Conservation (phyloP, 2,888 invertebrate species). For the Drosophila aldrichi region DNA sequence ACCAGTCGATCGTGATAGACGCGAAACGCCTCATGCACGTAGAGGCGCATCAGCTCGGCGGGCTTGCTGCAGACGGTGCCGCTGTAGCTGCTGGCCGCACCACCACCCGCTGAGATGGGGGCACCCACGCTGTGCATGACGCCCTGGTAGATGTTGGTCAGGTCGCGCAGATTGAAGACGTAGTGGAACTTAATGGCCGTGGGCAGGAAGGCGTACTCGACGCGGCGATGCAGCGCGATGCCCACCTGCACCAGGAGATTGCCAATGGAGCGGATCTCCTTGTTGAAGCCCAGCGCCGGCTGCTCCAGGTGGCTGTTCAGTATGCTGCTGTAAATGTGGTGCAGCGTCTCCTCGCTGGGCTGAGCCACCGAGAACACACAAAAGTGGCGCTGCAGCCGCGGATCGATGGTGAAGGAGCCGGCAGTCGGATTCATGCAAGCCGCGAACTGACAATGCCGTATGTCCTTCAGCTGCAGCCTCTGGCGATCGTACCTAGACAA, state of each 20-base stretch:
- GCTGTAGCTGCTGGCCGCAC: slow-evolving; percentile 51
- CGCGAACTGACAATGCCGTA: slow-evolving; percentile 96
- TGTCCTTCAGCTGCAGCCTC: slow-evolving; percentile 94
- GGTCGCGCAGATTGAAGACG: slow-evolving; percentile 95
- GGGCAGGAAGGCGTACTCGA: slow-evolving; percentile 92
- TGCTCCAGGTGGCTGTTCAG: slow-evolving; percentile 90
- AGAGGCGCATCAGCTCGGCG: slow-evolving; percentile 92
- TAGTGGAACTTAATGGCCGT: slow-evolving; percentile 98
- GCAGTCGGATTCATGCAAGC: slow-evolving; percentile 99
- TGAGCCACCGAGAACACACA: slow-evolving; percentile 94
- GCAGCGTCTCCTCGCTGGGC: slow-evolving; percentile 92
- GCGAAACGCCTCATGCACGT: slow-evolving; percentile 95
- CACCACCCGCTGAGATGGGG: slow-evolving; percentile 44
- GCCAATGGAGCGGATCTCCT: slow-evolving; percentile 82
- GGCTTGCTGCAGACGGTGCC: slow-evolving; percentile 87
- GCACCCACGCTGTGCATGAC: slow-evolving; percentile 93
- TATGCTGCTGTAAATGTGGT: slow-evolving; percentile 94
- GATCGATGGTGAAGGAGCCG: slow-evolving; percentile 97
- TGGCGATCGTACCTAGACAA: slow-evolving; percentile 88
- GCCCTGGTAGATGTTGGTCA: slow-evolving; percentile 97
- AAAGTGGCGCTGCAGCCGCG: slow-evolving; percentile 95
- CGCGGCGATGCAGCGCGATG: slow-evolving; percentile 91
- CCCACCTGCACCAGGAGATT: slow-evolving; percentile 88
- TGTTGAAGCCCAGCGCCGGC: slow-evolving; percentile 89
- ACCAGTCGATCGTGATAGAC: slow-evolving; percentile 97